These are phyloP conservation scores for Chironomus striatipennis DNA, from an alignment of 1,140 invertebrate genomes.

Conservation along the genomic window DNA sequence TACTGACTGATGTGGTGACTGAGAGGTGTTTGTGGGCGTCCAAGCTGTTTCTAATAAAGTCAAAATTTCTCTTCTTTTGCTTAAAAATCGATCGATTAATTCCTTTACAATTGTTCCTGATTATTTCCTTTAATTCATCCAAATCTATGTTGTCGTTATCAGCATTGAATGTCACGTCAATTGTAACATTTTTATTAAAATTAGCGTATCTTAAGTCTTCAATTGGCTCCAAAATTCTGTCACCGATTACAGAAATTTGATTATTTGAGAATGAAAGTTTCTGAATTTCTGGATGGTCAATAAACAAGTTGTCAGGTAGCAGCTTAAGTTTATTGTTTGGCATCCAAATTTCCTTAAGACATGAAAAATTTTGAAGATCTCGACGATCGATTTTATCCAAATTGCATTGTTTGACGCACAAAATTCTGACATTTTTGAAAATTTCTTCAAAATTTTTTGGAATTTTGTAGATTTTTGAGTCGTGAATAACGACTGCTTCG, in stretches of 20 bases:
- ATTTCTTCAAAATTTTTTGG: not conserved
- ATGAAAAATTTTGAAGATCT: not conserved
- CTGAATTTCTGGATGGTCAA: not conserved
- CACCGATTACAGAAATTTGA: not conserved
- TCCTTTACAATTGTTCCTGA: not conserved
- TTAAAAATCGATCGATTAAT: too few relatives aligned
- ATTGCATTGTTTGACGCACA: not conserved
- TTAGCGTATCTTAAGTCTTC: not conserved
- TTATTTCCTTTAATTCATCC: not conserved
- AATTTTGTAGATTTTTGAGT: not conserved
- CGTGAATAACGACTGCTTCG: not conserved
- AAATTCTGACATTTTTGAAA: not conserved
- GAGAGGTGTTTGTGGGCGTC: too few relatives aligned
- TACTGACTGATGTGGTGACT: too few relatives aligned
- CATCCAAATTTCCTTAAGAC: not conserved
- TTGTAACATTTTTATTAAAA: not conserved
- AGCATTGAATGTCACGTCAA: not conserved
- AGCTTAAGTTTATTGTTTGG: not conserved
- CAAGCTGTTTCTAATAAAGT: too few relatives aligned
- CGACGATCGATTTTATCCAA: not conserved
- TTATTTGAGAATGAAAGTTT: not conserved
- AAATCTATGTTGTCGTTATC: not conserved
- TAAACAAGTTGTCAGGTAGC: not conserved
- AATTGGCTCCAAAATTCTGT: not conserved
- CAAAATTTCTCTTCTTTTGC: too few relatives aligned